A percentile compares a stretch with the other conserved stretches of the same genome.
Evolutionary conservation across 2,888 invertebrate species (phyloP).

Genomic region (Meta bourneti): DNA sequence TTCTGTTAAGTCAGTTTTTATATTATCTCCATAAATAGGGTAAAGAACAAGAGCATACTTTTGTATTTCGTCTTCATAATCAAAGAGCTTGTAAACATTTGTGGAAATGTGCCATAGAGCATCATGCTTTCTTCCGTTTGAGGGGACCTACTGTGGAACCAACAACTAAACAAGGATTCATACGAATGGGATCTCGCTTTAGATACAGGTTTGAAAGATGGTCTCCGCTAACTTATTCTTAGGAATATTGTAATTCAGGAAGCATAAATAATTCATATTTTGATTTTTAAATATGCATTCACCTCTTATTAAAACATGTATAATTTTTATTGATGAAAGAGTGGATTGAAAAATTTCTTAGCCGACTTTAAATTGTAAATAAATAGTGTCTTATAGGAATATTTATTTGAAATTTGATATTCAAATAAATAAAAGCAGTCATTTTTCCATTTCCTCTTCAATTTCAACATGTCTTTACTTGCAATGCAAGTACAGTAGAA

Average conservation of each 20-base stretch:
- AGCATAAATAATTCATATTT: too few species aligned
- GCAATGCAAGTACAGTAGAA: too few species aligned
- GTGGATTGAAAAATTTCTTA: not conserved
- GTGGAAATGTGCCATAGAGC: constrained; percentile 99
- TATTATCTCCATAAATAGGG: constrained; percentile 59
- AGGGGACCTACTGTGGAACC: constrained; percentile 87
- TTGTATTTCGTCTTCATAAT: constrained; percentile 96
- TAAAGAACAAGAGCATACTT: constrained; percentile 95
- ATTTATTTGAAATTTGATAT: not conserved
- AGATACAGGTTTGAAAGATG: constrained; percentile 85
- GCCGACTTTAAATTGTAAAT: not conserved
- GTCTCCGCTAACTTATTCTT: too few species aligned
- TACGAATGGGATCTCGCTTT: constrained; percentile 98
- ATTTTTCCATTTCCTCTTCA: not conserved
- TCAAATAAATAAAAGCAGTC: not conserved
- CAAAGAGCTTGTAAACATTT: constrained; percentile 99
- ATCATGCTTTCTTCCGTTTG: constrained; percentile 98
- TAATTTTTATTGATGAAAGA: not conserved
- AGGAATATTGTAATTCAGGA: too few species aligned
- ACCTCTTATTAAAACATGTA: not conserved
- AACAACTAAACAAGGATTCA: constrained; percentile 95
- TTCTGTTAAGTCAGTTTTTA: too few species aligned
- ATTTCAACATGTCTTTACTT: not conserved
- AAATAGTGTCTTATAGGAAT: not conserved
- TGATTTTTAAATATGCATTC: not conserved